These are phyloP conservation scores for Dryobota labecula DNA, from an alignment of 2,888 invertebrate species.

Conservation along the genomic window DNA sequence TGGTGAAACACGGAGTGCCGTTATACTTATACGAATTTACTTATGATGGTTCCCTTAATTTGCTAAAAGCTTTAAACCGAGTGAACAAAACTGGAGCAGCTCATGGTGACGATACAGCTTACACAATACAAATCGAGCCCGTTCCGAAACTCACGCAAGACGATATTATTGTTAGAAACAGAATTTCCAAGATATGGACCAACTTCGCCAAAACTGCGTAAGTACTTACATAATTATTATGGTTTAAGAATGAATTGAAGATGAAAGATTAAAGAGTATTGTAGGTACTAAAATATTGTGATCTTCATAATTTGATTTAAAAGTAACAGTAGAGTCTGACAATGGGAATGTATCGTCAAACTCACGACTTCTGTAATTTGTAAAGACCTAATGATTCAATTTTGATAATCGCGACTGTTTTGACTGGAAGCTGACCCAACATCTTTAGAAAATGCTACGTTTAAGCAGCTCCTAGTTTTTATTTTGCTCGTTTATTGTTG, in stretches of 20 bases:
- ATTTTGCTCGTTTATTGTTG: slow-evolving; percentile 43
- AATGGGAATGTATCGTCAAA: neutral
- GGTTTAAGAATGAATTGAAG: too few species aligned
- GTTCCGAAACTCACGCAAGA: slow-evolving; percentile 44
- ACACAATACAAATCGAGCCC: slow-evolving; percentile 50
- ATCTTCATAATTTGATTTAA: neutral
- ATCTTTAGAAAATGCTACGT: neutral
- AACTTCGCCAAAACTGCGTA: slow-evolving; percentile 80
- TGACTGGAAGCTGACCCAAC: neutral
- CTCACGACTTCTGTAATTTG: neutral
- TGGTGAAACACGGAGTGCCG: slow-evolving; percentile 57
- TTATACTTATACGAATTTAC: slow-evolving; percentile 75
- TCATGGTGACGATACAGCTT: slow-evolving; percentile 75
- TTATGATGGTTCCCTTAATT: slow-evolving; percentile 74
- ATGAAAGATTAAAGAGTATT: too few species aligned
- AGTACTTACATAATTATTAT: slow-evolving; percentile 19
- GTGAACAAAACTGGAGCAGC: slow-evolving; percentile 65
- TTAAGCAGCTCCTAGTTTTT: neutral
- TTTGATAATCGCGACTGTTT: neutral
- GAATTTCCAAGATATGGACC: slow-evolving; percentile 77
- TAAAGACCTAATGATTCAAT: neutral
- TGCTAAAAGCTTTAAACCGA: slow-evolving; percentile 56
- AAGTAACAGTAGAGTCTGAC: neutral
- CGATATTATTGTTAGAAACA: slow-evolving; percentile 64
- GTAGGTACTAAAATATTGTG: neutral